Conservation (phyloP, 2,888 invertebrate genomes). For the Atethmia centrago region DNA sequence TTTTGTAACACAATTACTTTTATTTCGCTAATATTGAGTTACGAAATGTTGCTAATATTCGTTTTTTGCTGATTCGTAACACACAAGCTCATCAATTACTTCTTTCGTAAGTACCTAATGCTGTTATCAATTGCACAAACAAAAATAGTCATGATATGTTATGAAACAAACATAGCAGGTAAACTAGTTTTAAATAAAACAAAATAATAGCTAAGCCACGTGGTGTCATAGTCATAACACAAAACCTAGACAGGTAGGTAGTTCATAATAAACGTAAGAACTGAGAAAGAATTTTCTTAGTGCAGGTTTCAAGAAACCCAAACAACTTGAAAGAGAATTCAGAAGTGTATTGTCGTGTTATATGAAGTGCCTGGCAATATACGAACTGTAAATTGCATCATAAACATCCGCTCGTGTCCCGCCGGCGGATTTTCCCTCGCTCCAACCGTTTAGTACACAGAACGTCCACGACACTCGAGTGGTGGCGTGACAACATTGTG, state of each 20-base stretch:
- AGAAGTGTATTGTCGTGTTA: conserved; percentile 83
- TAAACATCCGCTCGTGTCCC: conserved; percentile 83
- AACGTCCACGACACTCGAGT: conserved; percentile 64
- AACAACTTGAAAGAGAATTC: conserved; percentile 77
- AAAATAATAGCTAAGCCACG: conserved; percentile 17
- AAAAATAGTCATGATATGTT: not conserved
- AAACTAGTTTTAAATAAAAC: not conserved
- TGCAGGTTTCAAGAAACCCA: conserved; percentile 70
- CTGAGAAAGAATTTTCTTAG: conserved; percentile 52
- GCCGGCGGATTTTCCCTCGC: conserved; percentile 72
- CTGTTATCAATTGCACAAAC: not conserved
- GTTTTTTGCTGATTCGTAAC: not conserved
- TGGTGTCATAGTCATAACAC: conserved; percentile 2
- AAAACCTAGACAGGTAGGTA: conserved; percentile 24
- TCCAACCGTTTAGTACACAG: conserved; percentile 68
- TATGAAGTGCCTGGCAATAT: conserved; percentile 86
- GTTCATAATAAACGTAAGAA: conserved; percentile 41
- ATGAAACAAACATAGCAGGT: not conserved
- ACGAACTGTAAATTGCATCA: conserved; percentile 87
- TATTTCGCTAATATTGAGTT: not conserved
- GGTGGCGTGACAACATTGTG: conserved; percentile 67
- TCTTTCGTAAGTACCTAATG: not conserved
- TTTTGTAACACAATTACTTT: not conserved
- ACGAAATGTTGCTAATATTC: not conserved
- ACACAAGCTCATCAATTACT: not conserved